These are phyloP conservation scores for Nebria ingens DNA, from an alignment of 1,140 invertebrate species.

Conservation along the genomic window DNA sequence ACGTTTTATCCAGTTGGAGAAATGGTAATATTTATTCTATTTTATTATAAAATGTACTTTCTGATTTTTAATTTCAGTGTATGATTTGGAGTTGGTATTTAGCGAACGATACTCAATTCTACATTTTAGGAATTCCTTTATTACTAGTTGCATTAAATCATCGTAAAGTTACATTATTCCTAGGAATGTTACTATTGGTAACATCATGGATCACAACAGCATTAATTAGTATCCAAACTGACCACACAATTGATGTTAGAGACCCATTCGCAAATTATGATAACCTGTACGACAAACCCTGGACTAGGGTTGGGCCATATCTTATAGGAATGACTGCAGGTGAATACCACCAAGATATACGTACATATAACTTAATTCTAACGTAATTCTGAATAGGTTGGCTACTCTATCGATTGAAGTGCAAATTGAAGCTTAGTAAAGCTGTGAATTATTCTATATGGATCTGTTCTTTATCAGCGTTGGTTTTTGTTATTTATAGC, in stretches of 20 bases:
- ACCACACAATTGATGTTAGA: slow-evolving; percentile 32
- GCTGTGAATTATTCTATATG: slow-evolving; percentile 20
- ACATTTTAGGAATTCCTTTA: slow-evolving; percentile 29
- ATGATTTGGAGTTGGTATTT: slow-evolving; percentile 35
- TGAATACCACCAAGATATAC: slow-evolving; percentile 20
- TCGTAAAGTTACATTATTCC: slow-evolving; percentile 23
- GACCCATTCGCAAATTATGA: slow-evolving; percentile 37
- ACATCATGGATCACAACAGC: slow-evolving; percentile 34
- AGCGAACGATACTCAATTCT: slow-evolving; percentile 34
- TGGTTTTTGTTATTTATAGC: slow-evolving; percentile 34
- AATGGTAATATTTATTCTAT: slow-evolving; percentile 30
- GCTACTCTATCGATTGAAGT: neutral
- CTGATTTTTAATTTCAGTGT: slow-evolving; percentile 24
- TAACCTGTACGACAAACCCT: slow-evolving; percentile 37
- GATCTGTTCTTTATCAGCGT: slow-evolving; percentile 23
- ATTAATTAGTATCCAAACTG: slow-evolving; percentile 27
- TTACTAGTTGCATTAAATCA: slow-evolving; percentile 30
- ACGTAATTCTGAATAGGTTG: neutral
- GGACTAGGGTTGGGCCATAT: slow-evolving; percentile 37
- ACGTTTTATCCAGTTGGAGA: slow-evolving; percentile 33
- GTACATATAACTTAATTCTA: neutral
- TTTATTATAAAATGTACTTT: too few relatives aligned
- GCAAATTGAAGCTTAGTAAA: neutral
- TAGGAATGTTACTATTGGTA: slow-evolving; percentile 28
- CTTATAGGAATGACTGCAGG: slow-evolving; percentile 34